Evolutionary conservation across 2,888 invertebrate species (phyloP), one percentile per base, ranked within the genome.

Genomic region (Pheosia gnoma): DNA sequence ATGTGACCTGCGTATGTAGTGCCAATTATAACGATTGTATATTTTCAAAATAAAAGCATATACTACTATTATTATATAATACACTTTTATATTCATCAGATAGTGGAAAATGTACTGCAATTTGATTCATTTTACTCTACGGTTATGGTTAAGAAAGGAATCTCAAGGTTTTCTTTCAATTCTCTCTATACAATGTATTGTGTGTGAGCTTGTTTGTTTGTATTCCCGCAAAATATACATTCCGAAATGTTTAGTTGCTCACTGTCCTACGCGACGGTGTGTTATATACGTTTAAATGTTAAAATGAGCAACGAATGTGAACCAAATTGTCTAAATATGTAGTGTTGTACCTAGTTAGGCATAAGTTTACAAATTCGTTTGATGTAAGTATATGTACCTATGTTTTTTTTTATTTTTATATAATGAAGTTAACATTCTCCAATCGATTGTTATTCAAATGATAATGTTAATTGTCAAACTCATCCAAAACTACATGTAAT

Each of bases 261-360:
- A 78, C 79, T 71, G 68, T 74, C 72, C 80, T 77, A 74, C 68
- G 79, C 78, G 79, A 82, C 75, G 78, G 67, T 74, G 75, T 74
- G 70, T 78, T n/a, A 55, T 60, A 72, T 80, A 77, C 77, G 66
- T 82, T 81, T 79, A 80, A 81, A 80, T 82, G 79, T 82, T 79
- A 80, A 84, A 84, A 81, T 74, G 91, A 92, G 93, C 93, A 93
- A 93, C 93, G 93, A 93, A 93, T 89, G 84, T 89, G 91, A 91
- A 93, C 93, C 93, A 93, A 93, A 93, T 88, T 90, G 83, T 87
- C 84, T 86, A 86, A 86, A 85, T 82, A 82, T 83, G 82, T 89
- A 90, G 84, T 85, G 74, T 86, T 87, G 84, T 91, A 89, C 83
- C 86, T 91, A 90, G 86, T 63, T 91, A 91, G 89, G 71, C 58